Evolutionary conservation across 2,888 invertebrate species (phyloP).

Genomic region (Archips crataeganus): DNA sequence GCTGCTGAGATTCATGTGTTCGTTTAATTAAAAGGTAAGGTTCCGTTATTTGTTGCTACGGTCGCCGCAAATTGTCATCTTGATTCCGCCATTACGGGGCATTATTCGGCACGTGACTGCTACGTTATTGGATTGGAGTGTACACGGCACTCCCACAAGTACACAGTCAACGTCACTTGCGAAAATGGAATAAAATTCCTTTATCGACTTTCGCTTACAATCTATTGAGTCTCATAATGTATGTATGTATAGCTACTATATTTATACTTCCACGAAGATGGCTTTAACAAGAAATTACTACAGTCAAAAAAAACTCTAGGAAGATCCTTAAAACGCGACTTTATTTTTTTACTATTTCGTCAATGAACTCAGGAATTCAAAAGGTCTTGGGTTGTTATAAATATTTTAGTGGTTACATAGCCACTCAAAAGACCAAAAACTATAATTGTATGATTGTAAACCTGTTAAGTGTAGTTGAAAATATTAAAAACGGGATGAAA

Average conservation of each 20-base stretch:
- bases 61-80: conserved; percentile 31
- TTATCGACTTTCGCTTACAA: conserved; percentile 2
- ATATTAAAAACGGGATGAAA: too few species aligned
- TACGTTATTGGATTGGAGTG: conserved; percentile 47
- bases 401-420: too few species aligned
- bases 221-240: background rate
- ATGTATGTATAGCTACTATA: too few species aligned
- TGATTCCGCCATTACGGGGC: conserved; percentile 45
- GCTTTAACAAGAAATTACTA: background rate
- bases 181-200: conserved; percentile 7
- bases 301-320: background rate
- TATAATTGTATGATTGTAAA: too few species aligned
- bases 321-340: background rate
- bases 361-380: too few species aligned
- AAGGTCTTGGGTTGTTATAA: too few species aligned
- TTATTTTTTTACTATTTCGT: background rate
- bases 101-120: conserved; percentile 47
- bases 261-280: too few species aligned
- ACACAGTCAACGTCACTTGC: conserved; percentile 1
- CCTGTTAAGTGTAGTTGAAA: too few species aligned
- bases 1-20: background rate
- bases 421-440: too few species aligned
- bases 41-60: conserved; percentile 22
- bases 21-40: conserved; percentile 8
- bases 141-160: conserved; percentile 1